Evolutionary conservation across 2,888 invertebrate species (phyloP), one percentile per base, ranked within the genome.

Genomic region (Eledona agricola): DNA sequence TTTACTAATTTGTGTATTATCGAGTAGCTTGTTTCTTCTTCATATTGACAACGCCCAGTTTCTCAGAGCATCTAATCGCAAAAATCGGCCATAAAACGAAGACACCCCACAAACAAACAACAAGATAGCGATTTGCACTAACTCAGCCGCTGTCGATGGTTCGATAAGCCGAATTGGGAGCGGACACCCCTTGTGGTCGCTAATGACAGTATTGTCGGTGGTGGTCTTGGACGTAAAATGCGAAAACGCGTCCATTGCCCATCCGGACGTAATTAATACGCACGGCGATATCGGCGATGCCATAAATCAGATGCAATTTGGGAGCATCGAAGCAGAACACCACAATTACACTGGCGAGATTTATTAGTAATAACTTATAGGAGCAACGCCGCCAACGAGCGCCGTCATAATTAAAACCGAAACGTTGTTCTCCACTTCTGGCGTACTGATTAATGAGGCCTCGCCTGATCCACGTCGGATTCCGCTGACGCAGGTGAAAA

Each of bases 281-380:
- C 42, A 29, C 28, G 17, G 47, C 38, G 57, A 54, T 59, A 64
- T 60, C 64, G 62, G 47, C 60, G 51, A 58, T 26, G 59, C 50
- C 40, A 63, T 69, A 69, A 67, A 69, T 68, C 67, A 63, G 57
- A 55, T 55, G 55, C 55, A 55, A 55, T 55, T 55, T 55, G 55
- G 20, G 55, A 25, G 37, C 55, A 38, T 22, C 68, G 64, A 62
- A 66, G 66, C 66, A 66, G 66, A 64, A 70, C 67, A 52, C 62
- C 65, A 66, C 69, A 69, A 69, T 69, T 67, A 70, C 63, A 63
- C 64, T 63, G 57, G 59, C 64, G 59, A 67, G 65, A 70, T 70
- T 70, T 70, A 70, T 70, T 67, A 66, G 68, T 66, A 66, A 70
- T 70, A 70, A 70, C 67, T 70, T 69, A 66, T 62, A 63, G 47